Base-by-base conservation (phyloP, 2,113 vertebrate species). In the Penelope pileata region DNA sequence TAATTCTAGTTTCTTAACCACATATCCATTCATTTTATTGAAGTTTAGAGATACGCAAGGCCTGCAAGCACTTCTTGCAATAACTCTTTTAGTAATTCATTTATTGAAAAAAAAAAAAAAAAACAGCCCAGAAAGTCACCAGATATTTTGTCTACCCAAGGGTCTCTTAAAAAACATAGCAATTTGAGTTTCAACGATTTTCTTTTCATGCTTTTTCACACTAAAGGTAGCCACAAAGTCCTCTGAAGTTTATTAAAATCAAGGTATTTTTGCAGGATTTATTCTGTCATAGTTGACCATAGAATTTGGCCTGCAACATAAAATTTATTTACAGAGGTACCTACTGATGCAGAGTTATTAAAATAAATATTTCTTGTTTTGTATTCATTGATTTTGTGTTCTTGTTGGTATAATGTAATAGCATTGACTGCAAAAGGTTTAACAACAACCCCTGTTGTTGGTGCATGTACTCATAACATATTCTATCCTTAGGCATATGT, bases 401-500 rank as follows among this genome's bases (percentile, higher is more conserved):
- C 27, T 72, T 66, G 10, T 60, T 81, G 29, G 9, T 86, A 34
- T 81, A 86, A 75, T 24, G 4, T 62, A 79, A 53, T 29, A 81
- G 4, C 58, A 45, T 7, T 78, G 48, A 75, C 78, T 86, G 21
- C 56, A 81, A 59, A 79, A 54, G 13, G 53, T 86, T 53, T 89
- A 51, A 27, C 26, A 21, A 50, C 77, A 80, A 42, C 50, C 11
- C 22, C 34, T 70, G 54, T 53, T 64, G 56, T 12, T 82, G 68
- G 42, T 91, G 42, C n/a, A 16, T 60, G 45, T 80, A 70, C 16
- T 72, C 24, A 54, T 88, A 69, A 80, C n/a, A 67, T 45, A 75
- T 45, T 70, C 43, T 62, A 51, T 67, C 87, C 94, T 77, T 91
- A 99, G 99, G 99, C 96, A 5, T 99, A 99, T 80, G 97, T 99